Conservation (phyloP, 2,113 vertebrate species). For the Nipponia nippon region DNA sequence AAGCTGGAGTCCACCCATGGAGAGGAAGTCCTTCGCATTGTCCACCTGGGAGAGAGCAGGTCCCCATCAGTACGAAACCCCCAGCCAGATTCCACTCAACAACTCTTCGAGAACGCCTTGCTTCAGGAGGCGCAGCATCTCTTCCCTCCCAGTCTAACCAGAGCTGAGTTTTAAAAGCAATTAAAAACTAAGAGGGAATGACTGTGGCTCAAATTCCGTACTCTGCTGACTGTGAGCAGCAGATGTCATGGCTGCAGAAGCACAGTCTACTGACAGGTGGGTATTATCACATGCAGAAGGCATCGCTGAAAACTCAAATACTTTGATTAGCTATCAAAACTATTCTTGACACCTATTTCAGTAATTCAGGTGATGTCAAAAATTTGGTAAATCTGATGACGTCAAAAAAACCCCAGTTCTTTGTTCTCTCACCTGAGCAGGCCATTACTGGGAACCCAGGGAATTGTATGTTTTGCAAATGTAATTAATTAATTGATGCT, state of each 20-base stretch:
- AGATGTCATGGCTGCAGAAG: background rate
- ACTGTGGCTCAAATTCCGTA: background rate
- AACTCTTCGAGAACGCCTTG: background rate
- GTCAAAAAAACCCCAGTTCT: background rate
- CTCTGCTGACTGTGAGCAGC: fast-evolving
- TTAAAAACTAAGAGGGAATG: fast-evolving
- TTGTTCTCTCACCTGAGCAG: background rate
- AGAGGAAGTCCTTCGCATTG: slow-evolving; percentile 87
- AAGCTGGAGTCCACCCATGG: slow-evolving; percentile 85
- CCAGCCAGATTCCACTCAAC: background rate
- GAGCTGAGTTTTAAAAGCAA: background rate
- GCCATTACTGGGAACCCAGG: background rate
- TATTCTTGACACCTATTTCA: background rate
- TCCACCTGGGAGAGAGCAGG: slow-evolving; percentile 82
- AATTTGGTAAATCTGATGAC: background rate
- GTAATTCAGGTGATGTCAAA: background rate
- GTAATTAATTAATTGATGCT: background rate
- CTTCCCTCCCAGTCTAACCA: background rate
- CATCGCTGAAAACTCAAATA: background rate
- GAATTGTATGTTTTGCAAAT: background rate
- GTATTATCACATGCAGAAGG: background rate
- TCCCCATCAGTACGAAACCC: background rate
- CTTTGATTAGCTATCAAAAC: slow-evolving; percentile 12
- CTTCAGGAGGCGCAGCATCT: background rate
- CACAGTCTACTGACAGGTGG: background rate